Percentiles rank a stretch among this genome's conserved stretches.
Conservation (phyloP, 2,888 invertebrate species). For the Deroplatys truncata region DNA sequence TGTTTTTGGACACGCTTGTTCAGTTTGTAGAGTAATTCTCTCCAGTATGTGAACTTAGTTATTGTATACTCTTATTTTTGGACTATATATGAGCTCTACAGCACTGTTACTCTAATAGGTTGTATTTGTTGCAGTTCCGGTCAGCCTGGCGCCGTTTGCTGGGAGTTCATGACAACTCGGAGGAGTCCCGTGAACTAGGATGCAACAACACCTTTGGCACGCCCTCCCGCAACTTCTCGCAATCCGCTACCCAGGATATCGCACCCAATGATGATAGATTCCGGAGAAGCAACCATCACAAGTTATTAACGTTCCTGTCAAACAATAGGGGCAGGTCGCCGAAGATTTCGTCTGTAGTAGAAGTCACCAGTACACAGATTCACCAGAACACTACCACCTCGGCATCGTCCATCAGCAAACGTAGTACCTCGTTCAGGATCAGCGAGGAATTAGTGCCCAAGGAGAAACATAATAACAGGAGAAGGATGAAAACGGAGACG, state of each 20-base stretch:
- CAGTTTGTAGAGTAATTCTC: no score
- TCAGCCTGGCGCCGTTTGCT: slow-evolving; percentile 35
- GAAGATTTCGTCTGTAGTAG: not conserved
- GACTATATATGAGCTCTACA: no score
- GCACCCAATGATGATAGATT: not conserved
- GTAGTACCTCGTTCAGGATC: not conserved
- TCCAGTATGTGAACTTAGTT: no score
- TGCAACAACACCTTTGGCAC: slow-evolving; percentile 27
- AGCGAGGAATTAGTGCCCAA: not conserved
- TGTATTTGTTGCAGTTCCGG: slow-evolving; percentile 33
- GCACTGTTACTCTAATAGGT: not conserved
- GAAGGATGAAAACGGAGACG: not conserved
- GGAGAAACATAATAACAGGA: not conserved
- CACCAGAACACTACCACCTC: not conserved
- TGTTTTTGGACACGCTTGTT: no score
- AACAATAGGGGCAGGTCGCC: not conserved
- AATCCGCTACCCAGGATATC: not conserved
- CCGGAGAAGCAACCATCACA: not conserved
- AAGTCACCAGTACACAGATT: not conserved
- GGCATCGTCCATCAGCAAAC: not conserved
- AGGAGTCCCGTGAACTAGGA: slow-evolving; percentile 25
- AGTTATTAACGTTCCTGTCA: not conserved
- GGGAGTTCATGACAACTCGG: slow-evolving; percentile 18
- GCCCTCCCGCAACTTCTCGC: slow-evolving; percentile 21
- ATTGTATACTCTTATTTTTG: no score